Percentiles rank a stretch among this genome's conserved stretches.
Conservation (phyloP, 2,113 vertebrate species). For the Pogona vitticeps region DNA sequence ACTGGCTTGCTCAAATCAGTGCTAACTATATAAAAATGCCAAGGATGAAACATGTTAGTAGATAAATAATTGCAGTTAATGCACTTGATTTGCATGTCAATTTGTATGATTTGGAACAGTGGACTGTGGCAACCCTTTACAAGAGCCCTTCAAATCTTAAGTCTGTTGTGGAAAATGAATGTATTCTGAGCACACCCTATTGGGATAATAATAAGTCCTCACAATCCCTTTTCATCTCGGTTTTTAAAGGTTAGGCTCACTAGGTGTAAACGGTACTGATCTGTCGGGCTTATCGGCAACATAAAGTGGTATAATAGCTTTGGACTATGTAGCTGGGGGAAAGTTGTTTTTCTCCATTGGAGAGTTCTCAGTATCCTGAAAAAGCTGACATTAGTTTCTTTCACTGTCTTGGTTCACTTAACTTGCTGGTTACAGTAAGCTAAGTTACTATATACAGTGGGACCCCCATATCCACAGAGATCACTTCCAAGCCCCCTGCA, state of each 20-base stretch:
- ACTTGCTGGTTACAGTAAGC: too few species aligned
- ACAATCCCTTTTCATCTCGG: not conserved
- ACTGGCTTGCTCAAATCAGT: too few species aligned
- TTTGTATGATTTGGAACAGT: too few species aligned
- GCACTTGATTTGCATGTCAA: too few species aligned
- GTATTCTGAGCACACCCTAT: not conserved
- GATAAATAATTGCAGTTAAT: too few species aligned
- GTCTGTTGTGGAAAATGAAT: not conserved
- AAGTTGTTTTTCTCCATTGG: not conserved
- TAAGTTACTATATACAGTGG: too few species aligned
- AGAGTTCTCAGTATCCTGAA: not conserved
- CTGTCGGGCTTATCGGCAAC: not conserved
- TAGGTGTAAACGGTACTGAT: not conserved
- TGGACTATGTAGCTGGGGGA: not conserved
- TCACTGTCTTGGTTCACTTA: too few species aligned
- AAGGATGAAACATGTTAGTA: too few species aligned
- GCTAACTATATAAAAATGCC: too few species aligned
- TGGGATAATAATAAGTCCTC: not conserved
- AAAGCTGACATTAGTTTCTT: not conserved
- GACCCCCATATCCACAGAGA: too few species aligned
- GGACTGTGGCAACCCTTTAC: too few species aligned
- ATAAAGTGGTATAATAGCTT: not conserved
- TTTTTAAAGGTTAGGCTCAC: not conserved
- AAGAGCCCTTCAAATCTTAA: not conserved
- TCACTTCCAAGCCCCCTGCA: too few species aligned